A percentile compares a stretch with the other conserved stretches of the same genome.
phyloP scores from a whole-genome alignment of 2,888 invertebrate genomes.

The Agrotis clavis region DNA sequence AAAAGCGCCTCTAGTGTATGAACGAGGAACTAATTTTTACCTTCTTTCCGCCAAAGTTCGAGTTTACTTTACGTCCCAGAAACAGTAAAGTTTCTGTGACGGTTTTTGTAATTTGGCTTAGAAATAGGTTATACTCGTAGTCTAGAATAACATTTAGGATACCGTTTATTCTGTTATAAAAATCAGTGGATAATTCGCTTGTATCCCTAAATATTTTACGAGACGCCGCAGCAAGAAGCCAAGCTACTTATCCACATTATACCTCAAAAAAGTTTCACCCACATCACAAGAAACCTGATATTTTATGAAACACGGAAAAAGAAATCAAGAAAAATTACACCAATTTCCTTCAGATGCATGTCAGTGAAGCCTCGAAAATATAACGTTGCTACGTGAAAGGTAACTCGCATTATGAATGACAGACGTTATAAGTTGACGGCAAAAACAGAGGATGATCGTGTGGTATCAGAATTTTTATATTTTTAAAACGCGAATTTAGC shows the following conservation, averaged over 20 bases:
- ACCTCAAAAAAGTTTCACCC: neutral
- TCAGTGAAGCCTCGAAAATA: conserved; percentile 42
- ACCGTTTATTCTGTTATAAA: too few species aligned
- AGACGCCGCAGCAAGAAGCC: neutral
- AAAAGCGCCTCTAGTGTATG: too few species aligned
- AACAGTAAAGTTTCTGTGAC: too few species aligned
- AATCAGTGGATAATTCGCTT: too few species aligned
- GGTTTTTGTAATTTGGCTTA: too few species aligned
- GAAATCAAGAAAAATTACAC: conserved; percentile 31
- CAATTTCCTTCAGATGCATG: conserved; percentile 32
- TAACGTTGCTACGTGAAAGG: conserved; percentile 43
- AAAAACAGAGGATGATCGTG: conserved; percentile 23
- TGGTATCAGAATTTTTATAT: neutral
- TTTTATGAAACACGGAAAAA: conserved; percentile 21
- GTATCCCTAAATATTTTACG: neutral
- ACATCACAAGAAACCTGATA: conserved; percentile 34
- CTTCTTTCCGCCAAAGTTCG: too few species aligned
- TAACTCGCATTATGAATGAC: conserved; percentile 31
- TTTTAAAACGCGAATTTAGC: too few species aligned
- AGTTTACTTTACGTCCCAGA: too few species aligned
- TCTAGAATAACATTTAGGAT: too few species aligned
- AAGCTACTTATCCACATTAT: neutral
- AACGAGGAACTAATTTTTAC: too few species aligned
- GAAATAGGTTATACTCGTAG: too few species aligned
- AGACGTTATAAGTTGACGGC: conserved; percentile 15